These are phyloP conservation scores for Addax nasomaculatus DNA, from an alignment of 2,113 vertebrate genomes.

Conservation along the genomic window DNA sequence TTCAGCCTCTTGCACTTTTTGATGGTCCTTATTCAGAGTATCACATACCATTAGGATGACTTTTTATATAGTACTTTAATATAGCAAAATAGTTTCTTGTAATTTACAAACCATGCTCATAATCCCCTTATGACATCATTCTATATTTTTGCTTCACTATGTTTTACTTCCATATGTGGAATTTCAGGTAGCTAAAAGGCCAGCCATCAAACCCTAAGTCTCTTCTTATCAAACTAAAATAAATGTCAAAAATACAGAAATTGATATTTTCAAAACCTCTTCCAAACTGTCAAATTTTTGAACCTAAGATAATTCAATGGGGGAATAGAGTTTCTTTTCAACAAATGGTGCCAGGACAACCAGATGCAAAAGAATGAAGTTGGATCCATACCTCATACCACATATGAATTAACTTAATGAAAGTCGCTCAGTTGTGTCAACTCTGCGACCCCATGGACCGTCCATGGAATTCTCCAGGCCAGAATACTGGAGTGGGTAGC, in stretches of 20 bases:
- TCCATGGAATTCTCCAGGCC: not conserved
- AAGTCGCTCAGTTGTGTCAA: not conserved
- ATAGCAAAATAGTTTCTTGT: not conserved
- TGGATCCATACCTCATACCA: not conserved
- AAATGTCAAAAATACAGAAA: not conserved
- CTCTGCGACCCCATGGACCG: rapidly evolving
- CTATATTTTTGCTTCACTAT: not conserved
- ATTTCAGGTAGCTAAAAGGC: not conserved
- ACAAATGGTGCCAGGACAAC: not conserved
- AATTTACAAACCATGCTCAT: not conserved
- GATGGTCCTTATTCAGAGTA: not conserved
- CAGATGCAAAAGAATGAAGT: not conserved
- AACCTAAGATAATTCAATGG: not conserved
- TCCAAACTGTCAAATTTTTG: not conserved
- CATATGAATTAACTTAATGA: not conserved
- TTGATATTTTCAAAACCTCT: not conserved
- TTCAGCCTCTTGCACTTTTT: not conserved
- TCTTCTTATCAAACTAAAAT: not conserved
- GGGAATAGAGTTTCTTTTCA: not conserved
- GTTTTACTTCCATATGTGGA: not conserved
- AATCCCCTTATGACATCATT: not conserved
- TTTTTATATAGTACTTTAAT: not conserved
- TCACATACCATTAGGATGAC: not conserved
- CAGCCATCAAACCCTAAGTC: not conserved
- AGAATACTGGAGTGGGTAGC: not conserved